Evolutionary conservation across 2,888 invertebrate genomes (phyloP), one percentile per base, ranked within the genome.

Genomic region (Omphaloscelis lunosa): DNA sequence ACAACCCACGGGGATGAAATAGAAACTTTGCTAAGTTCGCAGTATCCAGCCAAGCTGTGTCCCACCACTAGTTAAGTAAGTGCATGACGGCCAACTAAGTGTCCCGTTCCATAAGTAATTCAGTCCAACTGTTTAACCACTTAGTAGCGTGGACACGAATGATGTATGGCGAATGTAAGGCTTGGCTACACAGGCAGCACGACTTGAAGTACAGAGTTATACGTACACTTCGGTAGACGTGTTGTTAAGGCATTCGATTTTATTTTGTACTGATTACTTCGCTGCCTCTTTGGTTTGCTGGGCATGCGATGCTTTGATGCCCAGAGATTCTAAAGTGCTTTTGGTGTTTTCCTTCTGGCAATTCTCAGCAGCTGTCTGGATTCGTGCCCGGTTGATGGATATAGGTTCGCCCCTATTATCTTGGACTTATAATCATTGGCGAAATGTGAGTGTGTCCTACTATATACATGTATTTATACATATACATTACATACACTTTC

Each of bases 91-190:
- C 61, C 51, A 58, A 78, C 73, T 70, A 78, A 70, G 83, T 59
- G 78, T 73, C 53, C 41, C 41, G 51, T 51, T 71, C 27, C 45
- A 39, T 79, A 65, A 58, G 80, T 80, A 75, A 82, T 80, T 61
- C 61, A 65, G 68, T 65, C 65, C 68, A 51, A 80, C 80, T 80
- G 80, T 83, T 82, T 56, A 65, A 69, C 83, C 80, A 83, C 71
- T 83, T 75, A 82, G 53, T 39, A 62, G 56, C 63, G 23, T 39
- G 51, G 74, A 63, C 61, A 41, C 27, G 61, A 69, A 75, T 83
- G 61, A 75, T 75, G n/a, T 58, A 65, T 62, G 56, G 53, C 53
- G 20, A 65, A 63, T 68, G 29, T 48, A 20, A 63, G 67, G 29
- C 20, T 51, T 15, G 48, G 11, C 6, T 20, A 15, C 27, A 7